Base-by-base conservation (phyloP, 2,888 invertebrate species). In the Operophtera brumata region DNA sequence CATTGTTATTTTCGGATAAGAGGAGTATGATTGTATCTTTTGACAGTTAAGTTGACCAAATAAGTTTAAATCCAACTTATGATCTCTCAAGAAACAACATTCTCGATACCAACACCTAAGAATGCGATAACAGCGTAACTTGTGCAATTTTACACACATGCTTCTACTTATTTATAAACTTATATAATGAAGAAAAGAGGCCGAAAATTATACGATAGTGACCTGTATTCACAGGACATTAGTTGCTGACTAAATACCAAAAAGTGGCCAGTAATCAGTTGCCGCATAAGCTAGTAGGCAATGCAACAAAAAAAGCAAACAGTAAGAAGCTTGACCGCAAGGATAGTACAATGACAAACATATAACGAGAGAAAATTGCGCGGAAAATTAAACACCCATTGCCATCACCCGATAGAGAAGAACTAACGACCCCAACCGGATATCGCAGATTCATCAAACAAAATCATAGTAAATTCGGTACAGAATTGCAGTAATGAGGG, bases 381-480 rank as follows among this genome's bases (percentile, higher is more conserved):
- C 65, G 70, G 77, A 81, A 83, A 80, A 58, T 64, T 77, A 76
- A 76, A 75, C 70, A 80, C 78, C 77, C 75, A 82, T 70, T 84
- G 78, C 86, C 86, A 77, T 76, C 84, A 87, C 88, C 87, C 73
- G 71, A 76, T 69, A 72, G 57, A 73, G 67, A 68, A 69, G 64
- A 66, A 64, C 68, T 57, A 71, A 67, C 75, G 57, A 71, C 75
- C 85, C 82, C 77, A 82, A 82, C 81, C 83, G 69, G 77, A 76
- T 78, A 72, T 76, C 75, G 77, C 71, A 62, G 63, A 69, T 78
- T 82, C 85, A 82, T 84, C 84, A 85, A 87, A 88, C 84, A 86
- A 84, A 80, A 73, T 40, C 39, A 37, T 12, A 34, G 0, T n/a
- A 30, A 30, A 9, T 6, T n/a, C n/a, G n/a, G n/a, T n/a, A n/a